Conservation (phyloP, 2,888 invertebrate genomes). For the Orthosia incerta region DNA sequence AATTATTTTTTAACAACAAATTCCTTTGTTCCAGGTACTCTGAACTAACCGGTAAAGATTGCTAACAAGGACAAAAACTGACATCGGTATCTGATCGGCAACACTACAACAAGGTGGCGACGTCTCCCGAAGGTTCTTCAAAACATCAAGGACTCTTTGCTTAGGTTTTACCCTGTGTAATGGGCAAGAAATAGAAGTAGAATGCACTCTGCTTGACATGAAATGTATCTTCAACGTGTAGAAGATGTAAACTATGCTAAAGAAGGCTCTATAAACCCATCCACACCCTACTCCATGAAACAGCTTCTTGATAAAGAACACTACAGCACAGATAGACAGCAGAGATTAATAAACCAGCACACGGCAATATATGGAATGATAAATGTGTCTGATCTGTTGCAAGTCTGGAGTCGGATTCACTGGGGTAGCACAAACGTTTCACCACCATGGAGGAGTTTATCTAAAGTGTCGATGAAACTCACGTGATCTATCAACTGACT, state of each 20-base stretch:
- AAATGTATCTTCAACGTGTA: not conserved
- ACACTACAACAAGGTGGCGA: not conserved
- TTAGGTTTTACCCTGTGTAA: no score
- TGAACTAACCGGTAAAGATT: constrained; percentile 7
- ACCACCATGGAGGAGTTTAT: not conserved
- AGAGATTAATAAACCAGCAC: not conserved
- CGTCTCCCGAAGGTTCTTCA: not conserved
- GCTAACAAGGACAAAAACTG: not conserved
- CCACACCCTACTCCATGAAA: not conserved
- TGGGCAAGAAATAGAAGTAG: no score
- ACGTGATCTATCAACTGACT: not conserved
- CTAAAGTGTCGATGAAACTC: not conserved
- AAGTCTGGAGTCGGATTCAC: not conserved
- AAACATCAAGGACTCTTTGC: not conserved
- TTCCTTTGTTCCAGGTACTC: constrained; percentile 24
- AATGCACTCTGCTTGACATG: not conserved
- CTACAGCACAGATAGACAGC: not conserved
- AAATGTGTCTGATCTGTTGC: no score
- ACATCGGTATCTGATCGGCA: constrained; percentile 4
- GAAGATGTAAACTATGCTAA: not conserved
- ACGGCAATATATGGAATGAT: not conserved
- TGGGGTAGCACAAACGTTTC: not conserved
- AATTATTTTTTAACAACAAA: not conserved
- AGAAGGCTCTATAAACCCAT: not conserved
- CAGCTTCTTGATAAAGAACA: no score